These are phyloP conservation scores for Myzus persicae DNA, from an alignment of 1,140 invertebrate species.

Conservation along the genomic window DNA sequence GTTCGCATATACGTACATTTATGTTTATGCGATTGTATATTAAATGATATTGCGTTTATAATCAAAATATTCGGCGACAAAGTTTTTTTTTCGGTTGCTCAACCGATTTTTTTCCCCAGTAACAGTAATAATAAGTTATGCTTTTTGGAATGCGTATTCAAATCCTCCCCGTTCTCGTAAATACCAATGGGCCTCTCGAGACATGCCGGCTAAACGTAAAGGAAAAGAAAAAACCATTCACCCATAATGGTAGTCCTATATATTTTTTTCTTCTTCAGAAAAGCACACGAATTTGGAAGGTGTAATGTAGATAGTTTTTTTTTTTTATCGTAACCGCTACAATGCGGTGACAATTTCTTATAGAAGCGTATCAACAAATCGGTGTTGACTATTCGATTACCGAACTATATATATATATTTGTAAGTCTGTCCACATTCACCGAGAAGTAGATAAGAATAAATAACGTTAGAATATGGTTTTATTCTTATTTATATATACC, in stretches of 20 bases:
- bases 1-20: background rate
- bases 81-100: background rate
- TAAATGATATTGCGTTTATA: background rate
- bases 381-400: conserved; percentile 27
- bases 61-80: conserved; percentile 15
- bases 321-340: conserved; percentile 20
- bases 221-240: conserved; percentile 33
- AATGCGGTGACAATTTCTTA: background rate
- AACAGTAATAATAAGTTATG: conserved; percentile 52
- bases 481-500: background rate
- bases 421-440: background rate
- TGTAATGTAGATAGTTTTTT: conserved; percentile 8
- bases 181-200: conserved; percentile 42
- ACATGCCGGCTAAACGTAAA: conserved; percentile 18
- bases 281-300: background rate
- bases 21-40: background rate
- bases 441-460: background rate
- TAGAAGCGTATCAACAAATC: conserved; percentile 22
- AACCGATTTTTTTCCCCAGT: background rate
- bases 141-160: conserved; percentile 31
- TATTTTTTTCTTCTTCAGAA: background rate
- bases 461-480: background rate
- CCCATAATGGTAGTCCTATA: conserved; percentile 18
- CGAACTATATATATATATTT: background rate
- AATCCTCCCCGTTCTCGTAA: conserved; percentile 36